Evolutionary conservation across 2,797 vertebrate genomes (phyloP), one percentile per base, ranked within the genome.

Genomic region (Crax fasciolata): DNA sequence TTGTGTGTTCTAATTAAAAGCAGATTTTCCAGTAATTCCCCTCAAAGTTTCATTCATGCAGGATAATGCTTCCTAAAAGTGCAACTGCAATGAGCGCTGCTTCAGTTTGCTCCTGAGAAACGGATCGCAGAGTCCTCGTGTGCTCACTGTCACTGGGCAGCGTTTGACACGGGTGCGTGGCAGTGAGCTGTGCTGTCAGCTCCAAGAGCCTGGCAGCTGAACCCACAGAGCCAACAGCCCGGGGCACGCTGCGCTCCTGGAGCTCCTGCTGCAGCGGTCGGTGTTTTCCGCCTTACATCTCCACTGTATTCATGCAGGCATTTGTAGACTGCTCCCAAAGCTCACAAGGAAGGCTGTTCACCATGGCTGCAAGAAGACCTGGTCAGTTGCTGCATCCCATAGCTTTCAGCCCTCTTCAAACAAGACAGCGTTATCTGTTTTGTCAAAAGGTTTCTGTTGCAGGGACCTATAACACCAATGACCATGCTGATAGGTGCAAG

Each of bases 251-350:
- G 30, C 63, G 46, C 44, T 88, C 32, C 55, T 72, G 6, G 4
- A 43, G 87, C 49, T 87, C 27, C 65, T 75, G 72, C 73, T 44
- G 39, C 79, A 43, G 78, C 61, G 80, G 71, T 52, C 95, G 92
- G 84, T 61, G 32, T 96, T 97, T 96, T 95, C 95, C 61, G 87
- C 89, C 71, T 38, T 61, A 16, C 89, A 51, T 82, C 83, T 41
- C 28, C 58, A 54, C 75, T 66, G 57, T 90, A 52, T 85, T 87
- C 48, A 32, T 75, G 48, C 61, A 82, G 27, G 35, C 48, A 9
- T 94, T 91, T 83, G 41, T 79, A 83, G 66, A 66, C 58, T 86
- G 72, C 63, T 86, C 18, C 20, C 7, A 0, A 27, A 21, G 43
- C 32, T 48, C 38, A 9, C 44, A 78, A 68, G 48, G 75, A 88